Evolutionary conservation across 2,888 invertebrate species (phyloP).

Genomic region (Linyphia triangularis): DNA sequence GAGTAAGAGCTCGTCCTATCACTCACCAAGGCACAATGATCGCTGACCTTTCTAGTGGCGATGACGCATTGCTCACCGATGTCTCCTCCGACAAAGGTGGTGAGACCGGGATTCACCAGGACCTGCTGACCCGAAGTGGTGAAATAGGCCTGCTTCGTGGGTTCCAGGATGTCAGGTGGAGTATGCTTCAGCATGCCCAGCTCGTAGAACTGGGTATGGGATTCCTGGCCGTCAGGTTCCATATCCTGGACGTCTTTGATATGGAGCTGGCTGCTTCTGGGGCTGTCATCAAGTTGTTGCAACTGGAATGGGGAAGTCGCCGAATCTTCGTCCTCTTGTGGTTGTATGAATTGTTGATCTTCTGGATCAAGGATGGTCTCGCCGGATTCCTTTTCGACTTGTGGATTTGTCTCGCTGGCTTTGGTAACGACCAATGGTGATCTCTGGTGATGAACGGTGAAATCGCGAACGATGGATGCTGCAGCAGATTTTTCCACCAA

Average conservation of each 20-base stretch:
- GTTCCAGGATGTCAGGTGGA: conserved; percentile 64
- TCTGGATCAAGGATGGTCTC: conserved; percentile 28
- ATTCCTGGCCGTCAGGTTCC: conserved; percentile 60
- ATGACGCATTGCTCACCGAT: conserved; percentile 59
- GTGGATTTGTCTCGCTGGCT: conserved; percentile 20
- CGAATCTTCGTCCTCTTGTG: conserved; percentile 31
- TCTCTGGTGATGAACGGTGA: conserved; percentile 62
- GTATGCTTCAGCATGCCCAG: conserved; percentile 56
- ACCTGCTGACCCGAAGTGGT: conserved; percentile 41
- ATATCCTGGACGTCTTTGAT: conserved; percentile 66
- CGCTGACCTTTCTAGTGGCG: conserved; percentile 42
- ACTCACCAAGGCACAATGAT: conserved; percentile 69
- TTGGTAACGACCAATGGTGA: conserved; percentile 51
- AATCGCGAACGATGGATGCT: conserved; percentile 64
- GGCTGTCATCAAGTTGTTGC: conserved; percentile 69
- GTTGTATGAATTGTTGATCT: conserved; percentile 19
- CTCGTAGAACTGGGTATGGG: conserved; percentile 52
- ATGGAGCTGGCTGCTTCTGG: conserved; percentile 67
- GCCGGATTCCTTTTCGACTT: too few relatives aligned
- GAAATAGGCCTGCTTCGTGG: conserved; percentile 59
- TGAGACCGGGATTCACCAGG: conserved; percentile 30
- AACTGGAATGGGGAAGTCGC: conserved; percentile 57
- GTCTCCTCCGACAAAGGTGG: conserved; percentile 43
- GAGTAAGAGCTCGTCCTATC: conserved; percentile 58
- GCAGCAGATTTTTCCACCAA: conserved; percentile 52